Evolutionary conservation across 2,888 invertebrate genomes (phyloP).

Genomic region (Trichacis sp.): DNA sequence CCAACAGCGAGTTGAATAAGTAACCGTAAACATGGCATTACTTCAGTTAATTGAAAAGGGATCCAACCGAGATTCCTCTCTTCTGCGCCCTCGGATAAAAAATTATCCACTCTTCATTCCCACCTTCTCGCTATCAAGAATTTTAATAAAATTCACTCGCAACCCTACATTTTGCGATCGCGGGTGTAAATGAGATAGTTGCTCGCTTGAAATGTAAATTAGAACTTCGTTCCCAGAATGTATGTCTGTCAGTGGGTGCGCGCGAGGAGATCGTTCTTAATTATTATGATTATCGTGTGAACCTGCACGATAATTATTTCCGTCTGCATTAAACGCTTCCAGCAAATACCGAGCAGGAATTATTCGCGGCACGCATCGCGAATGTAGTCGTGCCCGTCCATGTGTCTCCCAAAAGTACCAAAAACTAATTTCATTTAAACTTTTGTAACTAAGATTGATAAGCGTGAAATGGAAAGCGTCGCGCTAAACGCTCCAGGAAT

Average conservation of each 20-base stretch:
- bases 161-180: background rate
- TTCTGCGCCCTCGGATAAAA: too few species aligned
- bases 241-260: constrained; percentile 26
- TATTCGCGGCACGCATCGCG: constrained; percentile 35
- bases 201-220: constrained; percentile 31
- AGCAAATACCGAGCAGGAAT: constrained; percentile 45
- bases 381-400: constrained; percentile 10
- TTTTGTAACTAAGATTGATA: constrained; percentile 54
- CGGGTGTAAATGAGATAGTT: constrained; percentile 10
- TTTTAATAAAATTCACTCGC: too few species aligned
- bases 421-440: constrained; percentile 60
- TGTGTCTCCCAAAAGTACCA: constrained; percentile 31
- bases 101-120: too few species aligned
- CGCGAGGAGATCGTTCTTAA: constrained; percentile 50
- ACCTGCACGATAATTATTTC: constrained; percentile 62
- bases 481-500: background rate
- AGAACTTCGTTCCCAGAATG: constrained; percentile 38
- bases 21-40: background rate
- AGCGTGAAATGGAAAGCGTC: constrained; percentile 42
- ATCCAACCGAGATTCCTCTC: background rate
- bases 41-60: background rate
- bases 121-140: too few species aligned
- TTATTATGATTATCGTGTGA: constrained; percentile 64
- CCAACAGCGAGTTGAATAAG: background rate
- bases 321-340: constrained; percentile 57